phyloP scores from a whole-genome alignment of 2,113 vertebrate genomes.

The Neotoma lepida region DNA sequence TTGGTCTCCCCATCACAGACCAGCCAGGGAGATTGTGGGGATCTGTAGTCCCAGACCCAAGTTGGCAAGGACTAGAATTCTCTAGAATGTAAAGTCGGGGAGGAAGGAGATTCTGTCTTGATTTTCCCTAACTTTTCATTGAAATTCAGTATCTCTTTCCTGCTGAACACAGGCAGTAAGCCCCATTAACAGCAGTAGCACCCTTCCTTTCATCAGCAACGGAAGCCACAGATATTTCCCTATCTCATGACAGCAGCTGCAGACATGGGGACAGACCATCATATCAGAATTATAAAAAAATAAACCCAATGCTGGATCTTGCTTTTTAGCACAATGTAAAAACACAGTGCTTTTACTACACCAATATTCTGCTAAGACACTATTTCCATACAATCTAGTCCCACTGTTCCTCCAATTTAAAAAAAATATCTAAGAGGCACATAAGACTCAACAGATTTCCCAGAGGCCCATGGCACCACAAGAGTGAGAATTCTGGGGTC shows the following conservation, averaged over 20 bases:
- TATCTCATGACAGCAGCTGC: background rate
- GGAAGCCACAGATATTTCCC: constrained; percentile 1
- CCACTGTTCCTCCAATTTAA: background rate
- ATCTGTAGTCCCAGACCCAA: background rate
- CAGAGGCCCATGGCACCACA: background rate
- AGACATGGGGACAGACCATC: background rate
- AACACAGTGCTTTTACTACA: too few species aligned
- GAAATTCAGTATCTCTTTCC: background rate
- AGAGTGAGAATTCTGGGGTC: background rate
- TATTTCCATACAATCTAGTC: background rate
- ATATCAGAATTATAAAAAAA: background rate
- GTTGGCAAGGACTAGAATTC: background rate
- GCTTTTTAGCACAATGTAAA: background rate
- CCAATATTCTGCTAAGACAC: background rate
- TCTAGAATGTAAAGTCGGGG: background rate
- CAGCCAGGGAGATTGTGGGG: background rate
- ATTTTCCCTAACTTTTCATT: background rate
- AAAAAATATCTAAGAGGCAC: background rate
- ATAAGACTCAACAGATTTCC: background rate
- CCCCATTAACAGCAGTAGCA: background rate
- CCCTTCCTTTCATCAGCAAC: background rate
- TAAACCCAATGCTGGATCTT: background rate
- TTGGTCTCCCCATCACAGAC: background rate
- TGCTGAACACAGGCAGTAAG: background rate
- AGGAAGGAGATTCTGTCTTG: background rate